Evolutionary conservation across 1,140 invertebrate species (phyloP).

Genomic region (Augochlora pura): DNA sequence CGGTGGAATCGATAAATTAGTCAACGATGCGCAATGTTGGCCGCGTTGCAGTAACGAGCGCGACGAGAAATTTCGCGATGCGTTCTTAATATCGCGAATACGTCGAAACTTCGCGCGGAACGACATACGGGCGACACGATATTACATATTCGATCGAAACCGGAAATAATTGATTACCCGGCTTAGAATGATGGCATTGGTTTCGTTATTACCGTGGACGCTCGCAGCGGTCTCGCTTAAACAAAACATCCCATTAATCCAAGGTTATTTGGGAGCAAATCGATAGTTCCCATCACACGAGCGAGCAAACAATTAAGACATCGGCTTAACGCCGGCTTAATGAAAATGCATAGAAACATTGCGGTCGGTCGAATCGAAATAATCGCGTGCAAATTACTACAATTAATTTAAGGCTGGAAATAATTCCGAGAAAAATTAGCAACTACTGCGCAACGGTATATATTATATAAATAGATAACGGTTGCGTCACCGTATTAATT

Average conservation of each 20-base stretch:
- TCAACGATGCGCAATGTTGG: background rate
- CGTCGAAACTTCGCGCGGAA: background rate
- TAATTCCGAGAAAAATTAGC: too few relatives aligned
- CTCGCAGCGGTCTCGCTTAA: background rate
- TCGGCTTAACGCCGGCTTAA: background rate
- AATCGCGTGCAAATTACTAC: too few relatives aligned
- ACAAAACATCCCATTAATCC: constrained; percentile 1
- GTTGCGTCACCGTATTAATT: too few relatives aligned
- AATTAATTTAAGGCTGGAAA: too few relatives aligned
- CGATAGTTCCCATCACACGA: background rate
- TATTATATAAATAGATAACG: too few relatives aligned
- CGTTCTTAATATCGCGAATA: background rate
- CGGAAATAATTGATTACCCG: background rate
- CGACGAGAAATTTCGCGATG: background rate
- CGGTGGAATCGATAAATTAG: too few relatives aligned
- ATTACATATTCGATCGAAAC: background rate
- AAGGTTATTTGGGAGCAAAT: background rate
- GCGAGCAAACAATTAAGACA: background rate
- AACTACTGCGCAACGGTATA: too few relatives aligned
- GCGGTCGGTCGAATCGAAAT: too few relatives aligned
- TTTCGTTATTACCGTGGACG: background rate
- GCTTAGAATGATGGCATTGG: background rate
- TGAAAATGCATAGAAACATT: background rate
- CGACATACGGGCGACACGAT: background rate
- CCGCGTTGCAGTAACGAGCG: background rate